phyloP scores from a whole-genome alignment of 2,797 vertebrate species.

The Phataginus tetradactyla region DNA sequence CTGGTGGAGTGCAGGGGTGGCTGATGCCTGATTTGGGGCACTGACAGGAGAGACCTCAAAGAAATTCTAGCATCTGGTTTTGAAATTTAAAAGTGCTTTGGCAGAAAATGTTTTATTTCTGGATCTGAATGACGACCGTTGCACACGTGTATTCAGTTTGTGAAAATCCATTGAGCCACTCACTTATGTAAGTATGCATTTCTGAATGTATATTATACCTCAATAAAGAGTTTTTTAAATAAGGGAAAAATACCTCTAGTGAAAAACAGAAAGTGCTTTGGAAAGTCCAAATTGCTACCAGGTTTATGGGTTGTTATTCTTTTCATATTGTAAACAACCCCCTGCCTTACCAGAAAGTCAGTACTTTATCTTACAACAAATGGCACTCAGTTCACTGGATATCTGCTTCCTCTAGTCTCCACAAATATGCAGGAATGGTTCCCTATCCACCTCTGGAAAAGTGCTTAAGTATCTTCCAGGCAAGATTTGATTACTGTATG shows the following conservation, averaged over 20 bases:
- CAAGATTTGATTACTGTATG: neutral
- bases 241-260: neutral
- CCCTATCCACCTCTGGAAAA: neutral
- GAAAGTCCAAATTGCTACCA: neutral
- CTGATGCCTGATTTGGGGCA: neutral
- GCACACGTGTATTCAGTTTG: neutral
- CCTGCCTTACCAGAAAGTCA: neutral
- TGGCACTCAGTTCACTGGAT: neutral
- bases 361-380: neutral
- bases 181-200: neutral
- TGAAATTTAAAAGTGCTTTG: neutral
- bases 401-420: neutral
- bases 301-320: neutral
- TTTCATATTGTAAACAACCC: neutral
- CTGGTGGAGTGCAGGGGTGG: neutral
- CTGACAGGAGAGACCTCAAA: neutral
- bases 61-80: neutral
- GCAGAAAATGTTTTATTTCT: neutral
- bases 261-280: constrained; percentile 6
- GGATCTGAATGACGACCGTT: neutral
- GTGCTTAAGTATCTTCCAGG: neutral
- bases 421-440: neutral
- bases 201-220: neutral
- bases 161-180: neutral
- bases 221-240: neutral